These are phyloP conservation scores for Peromyscus eremicus DNA, from an alignment of 2,797 vertebrate genomes.

Conservation along the genomic window DNA sequence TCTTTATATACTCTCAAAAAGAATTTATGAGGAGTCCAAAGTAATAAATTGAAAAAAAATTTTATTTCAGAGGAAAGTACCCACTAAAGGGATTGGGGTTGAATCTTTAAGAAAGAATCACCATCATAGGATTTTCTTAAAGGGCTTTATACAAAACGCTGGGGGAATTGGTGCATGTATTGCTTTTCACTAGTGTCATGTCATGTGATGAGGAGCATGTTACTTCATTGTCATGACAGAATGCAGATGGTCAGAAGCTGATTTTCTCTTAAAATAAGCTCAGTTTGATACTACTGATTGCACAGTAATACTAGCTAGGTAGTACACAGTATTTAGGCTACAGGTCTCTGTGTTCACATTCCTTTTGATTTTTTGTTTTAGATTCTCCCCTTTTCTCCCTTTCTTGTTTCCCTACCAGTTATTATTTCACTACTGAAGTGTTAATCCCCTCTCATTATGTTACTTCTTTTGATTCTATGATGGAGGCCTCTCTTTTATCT, in stretches of 20 bases:
- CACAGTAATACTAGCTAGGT: background rate
- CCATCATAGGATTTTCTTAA: background rate
- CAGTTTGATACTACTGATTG: background rate
- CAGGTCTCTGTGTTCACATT: background rate
- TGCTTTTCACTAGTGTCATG: background rate
- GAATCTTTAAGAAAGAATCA: background rate
- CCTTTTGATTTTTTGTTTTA: background rate
- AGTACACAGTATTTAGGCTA: background rate
- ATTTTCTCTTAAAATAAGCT: background rate
- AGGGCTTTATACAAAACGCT: background rate
- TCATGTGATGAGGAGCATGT: background rate
- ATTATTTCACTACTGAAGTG: background rate
- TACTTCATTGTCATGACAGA: background rate
- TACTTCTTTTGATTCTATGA: background rate
- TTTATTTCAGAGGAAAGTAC: background rate
- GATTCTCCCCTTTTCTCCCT: background rate
- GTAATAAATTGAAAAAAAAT: background rate
- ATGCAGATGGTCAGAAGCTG: background rate
- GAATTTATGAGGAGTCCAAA: background rate
- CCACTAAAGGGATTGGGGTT: background rate
- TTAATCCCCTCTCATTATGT: background rate
- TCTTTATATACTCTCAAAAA: background rate
- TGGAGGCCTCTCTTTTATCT: background rate
- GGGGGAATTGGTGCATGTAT: background rate
- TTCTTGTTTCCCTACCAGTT: background rate